Base-by-base conservation (phyloP, 2,797 vertebrate genomes). In the Thunnus albacares region DNA sequence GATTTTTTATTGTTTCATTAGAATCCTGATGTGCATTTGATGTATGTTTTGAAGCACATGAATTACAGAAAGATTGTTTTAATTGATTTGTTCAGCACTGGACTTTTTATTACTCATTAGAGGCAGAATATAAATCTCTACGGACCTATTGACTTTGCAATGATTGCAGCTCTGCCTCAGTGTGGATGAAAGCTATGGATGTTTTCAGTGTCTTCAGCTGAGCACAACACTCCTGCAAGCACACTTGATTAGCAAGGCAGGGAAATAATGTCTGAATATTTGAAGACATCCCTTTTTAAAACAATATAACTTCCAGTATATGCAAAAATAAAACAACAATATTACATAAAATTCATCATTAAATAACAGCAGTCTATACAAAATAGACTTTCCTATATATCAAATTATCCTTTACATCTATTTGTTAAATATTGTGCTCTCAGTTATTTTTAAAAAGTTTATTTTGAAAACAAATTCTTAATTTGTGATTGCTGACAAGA, bases 71-170 rank as follows among this genome's bases (percentile, higher is more conserved):
- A 43, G 41, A 43, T 20, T 35, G 11, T 52, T 55, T n/a, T 43
- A 43, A 68, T 68, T 41, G n/a, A 68, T 38, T 18, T 24, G 17
- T 33, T 24, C 35, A 38, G n/a, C 35, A 38, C 35, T 43, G 52
- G 18, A 68, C 24, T 43, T 80, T 26, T 65, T 71, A 77, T 85
- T 81, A 75, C 63, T 81, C 55, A 61, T 89, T 66, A 77, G 22
- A 76, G 76, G 63, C 55, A 24, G 63, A 66, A n/a, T 22, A 58
- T 82, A 87, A 89, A 84, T 82, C 80, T 62, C 33, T 77, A 14
- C 59, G 59, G 45, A 81, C 65, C 55, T 65, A 87, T 83, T 85
- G 87, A 86, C 60, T 79, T 77, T 77, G 59, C 59, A 76, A 28
- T 86, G 57, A 79, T 57, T 78, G 78, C 74, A 61, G 82, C 22